Percentiles rank a stretch among this genome's conserved stretches.
Evolutionary conservation across 37 sponge, comb jelly and placozoan species (phyloP).

Genomic region (Agelas oroides): DNA sequence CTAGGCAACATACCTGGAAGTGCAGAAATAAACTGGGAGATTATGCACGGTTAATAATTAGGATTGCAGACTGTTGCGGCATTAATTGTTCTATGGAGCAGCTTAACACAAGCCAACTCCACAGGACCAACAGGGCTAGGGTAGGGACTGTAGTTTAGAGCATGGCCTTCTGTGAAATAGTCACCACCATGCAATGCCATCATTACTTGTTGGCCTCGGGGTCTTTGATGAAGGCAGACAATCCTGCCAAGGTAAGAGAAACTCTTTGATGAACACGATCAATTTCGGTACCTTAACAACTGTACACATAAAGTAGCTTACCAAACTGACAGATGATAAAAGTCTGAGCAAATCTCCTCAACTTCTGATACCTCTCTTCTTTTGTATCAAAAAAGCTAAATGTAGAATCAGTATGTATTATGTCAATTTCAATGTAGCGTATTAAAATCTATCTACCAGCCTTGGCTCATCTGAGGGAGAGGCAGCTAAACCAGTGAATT

Average conservation of each 20-base stretch:
- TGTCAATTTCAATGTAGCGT: no score
- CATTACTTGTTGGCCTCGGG: slow-evolving; percentile 14
- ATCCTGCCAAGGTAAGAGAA: slow-evolving; percentile 23
- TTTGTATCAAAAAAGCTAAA: slow-evolving; percentile 71
- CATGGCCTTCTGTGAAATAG: no score
- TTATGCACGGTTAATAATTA: no score
- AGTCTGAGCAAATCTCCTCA: slow-evolving; percentile 50
- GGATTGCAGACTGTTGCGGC: no score
- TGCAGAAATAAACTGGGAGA: no score
- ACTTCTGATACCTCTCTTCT: slow-evolving; percentile 64
- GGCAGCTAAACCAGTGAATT: slow-evolving; percentile 76
- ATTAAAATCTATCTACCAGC: background rate
- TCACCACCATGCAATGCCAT: background rate
- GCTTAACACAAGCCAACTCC: no score
- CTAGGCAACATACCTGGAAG: slow-evolving; percentile 9
- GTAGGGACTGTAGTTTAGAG: no score
- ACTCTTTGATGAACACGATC: no score
- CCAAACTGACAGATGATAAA: slow-evolving; percentile 81
- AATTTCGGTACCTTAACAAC: slow-evolving; percentile 38
- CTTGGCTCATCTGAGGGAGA: slow-evolving; percentile 24
- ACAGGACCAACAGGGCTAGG: no score
- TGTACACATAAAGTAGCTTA: slow-evolving; percentile 55
- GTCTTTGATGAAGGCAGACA: slow-evolving; percentile 69
- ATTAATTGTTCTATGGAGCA: no score
- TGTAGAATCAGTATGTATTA: background rate